Evolutionary conservation across 2,113 vertebrate species (phyloP).

Genomic region (Prunella himalayana): DNA sequence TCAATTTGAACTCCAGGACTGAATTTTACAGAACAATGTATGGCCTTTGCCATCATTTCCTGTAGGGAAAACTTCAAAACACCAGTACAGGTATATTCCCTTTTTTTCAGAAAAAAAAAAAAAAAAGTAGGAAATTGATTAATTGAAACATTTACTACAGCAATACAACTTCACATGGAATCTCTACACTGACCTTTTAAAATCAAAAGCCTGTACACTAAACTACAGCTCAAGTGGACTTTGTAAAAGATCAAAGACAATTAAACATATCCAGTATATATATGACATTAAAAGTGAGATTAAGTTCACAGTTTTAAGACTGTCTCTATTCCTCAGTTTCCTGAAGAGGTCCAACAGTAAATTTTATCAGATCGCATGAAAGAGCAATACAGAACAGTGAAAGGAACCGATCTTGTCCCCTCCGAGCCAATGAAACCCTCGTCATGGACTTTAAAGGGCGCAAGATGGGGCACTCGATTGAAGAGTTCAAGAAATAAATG

Average conservation of each 20-base stretch:
- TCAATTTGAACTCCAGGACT: background rate
- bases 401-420: background rate
- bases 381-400: background rate
- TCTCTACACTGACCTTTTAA: background rate
- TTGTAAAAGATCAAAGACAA: background rate
- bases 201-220: background rate
- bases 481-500: background rate
- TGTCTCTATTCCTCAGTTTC: background rate
- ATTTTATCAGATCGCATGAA: background rate
- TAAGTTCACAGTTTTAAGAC: background rate
- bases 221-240: background rate
- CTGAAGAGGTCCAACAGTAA: background rate
- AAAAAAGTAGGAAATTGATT: background rate
- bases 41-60: constrained; percentile 5
- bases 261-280: background rate
- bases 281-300: background rate
- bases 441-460: background rate
- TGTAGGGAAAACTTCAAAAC: background rate
- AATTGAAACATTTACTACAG: background rate
- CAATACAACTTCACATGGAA: background rate
- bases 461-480: background rate
- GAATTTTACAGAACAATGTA: background rate
- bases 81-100: background rate
- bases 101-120: background rate
- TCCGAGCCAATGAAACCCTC: background rate